Conservation (phyloP, 2,113 vertebrate genomes). For the Podilymbus podiceps region DNA sequence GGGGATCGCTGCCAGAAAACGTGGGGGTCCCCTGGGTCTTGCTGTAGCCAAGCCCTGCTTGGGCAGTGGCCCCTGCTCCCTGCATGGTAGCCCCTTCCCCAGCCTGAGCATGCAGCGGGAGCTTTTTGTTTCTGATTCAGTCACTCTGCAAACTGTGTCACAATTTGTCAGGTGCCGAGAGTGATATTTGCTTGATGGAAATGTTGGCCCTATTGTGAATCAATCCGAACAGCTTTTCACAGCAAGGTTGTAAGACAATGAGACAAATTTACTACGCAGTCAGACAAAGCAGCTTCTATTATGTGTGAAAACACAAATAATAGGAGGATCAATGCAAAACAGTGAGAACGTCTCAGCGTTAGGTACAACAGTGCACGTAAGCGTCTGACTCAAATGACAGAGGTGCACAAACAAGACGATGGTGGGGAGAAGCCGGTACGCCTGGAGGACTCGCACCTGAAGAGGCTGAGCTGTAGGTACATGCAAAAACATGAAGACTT, state of each 20-base stretch:
- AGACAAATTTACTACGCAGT: constrained; percentile 52
- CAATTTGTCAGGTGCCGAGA: constrained; percentile 45
- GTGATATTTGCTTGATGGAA: constrained; percentile 55
- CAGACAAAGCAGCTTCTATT: constrained; percentile 66
- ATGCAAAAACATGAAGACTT: not conserved
- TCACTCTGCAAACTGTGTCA: not conserved
- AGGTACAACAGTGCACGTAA: constrained; percentile 32
- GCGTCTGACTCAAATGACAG: not conserved
- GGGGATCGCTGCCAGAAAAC: fast-evolving
- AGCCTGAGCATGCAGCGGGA: not conserved
- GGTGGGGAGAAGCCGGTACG: not conserved
- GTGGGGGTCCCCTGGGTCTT: fast-evolving
- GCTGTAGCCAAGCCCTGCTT: fast-evolving
- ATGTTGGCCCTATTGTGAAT: constrained; percentile 63
- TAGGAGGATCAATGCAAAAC: constrained; percentile 38
- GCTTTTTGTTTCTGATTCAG: constrained; percentile 38
- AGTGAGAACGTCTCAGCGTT: constrained; percentile 41
- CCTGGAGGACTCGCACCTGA: not conserved
- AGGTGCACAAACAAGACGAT: not conserved
- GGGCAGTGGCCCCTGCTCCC: not conserved
- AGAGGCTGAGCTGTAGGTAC: not conserved
- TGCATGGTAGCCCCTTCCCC: not conserved
- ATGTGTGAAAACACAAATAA: constrained; percentile 72
- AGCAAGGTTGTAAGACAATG: constrained; percentile 71
- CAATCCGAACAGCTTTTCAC: constrained; percentile 46